These are phyloP conservation scores for Rafetus swinhoei DNA, from an alignment of 2,113 vertebrate species.

Conservation along the genomic window DNA sequence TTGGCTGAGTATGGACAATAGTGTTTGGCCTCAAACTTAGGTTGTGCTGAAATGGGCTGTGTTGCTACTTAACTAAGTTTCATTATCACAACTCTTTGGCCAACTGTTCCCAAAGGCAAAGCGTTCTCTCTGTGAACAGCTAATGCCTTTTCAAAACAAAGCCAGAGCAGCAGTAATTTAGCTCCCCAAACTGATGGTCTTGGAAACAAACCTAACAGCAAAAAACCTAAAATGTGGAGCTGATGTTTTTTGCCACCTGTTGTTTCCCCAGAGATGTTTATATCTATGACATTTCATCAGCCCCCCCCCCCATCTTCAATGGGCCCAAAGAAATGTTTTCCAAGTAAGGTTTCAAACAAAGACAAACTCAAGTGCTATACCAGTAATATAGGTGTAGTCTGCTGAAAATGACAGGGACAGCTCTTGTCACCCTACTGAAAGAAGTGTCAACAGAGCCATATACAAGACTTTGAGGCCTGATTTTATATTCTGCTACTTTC, in stretches of 20 bases:
- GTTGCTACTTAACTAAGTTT: slow-evolving; percentile 32
- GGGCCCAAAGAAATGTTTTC: slow-evolving; percentile 47
- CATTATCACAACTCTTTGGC: slow-evolving; percentile 13
- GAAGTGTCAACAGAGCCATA: slow-evolving; percentile 55
- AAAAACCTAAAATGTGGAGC: slow-evolving; percentile 7
- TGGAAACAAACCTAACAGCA: slow-evolving; percentile 11
- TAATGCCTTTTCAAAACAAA: slow-evolving; percentile 37
- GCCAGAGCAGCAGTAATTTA: not conserved
- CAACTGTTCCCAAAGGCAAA: slow-evolving; percentile 24
- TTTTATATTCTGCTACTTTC: slow-evolving; percentile 56
- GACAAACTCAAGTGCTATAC: slow-evolving; percentile 33
- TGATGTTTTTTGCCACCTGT: slow-evolving; percentile 28
- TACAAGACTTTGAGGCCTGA: slow-evolving; percentile 41
- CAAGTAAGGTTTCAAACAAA: slow-evolving; percentile 37
- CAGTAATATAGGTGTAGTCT: slow-evolving; percentile 61
- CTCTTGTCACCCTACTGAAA: slow-evolving; percentile 41
- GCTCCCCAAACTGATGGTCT: not conserved
- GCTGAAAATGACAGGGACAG: slow-evolving; percentile 27
- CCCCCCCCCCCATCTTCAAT: slow-evolving; percentile 26
- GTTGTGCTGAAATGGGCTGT: not conserved
- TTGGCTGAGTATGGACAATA: not conserved
- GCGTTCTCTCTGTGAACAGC: slow-evolving; percentile 43
- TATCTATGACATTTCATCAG: not conserved
- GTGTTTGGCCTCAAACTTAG: not conserved
- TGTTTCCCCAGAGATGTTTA: slow-evolving; percentile 28